Percentiles rank a stretch among this genome's conserved stretches.
Evolutionary conservation across 2,797 vertebrate species (phyloP).

Genomic region (Lemur catta): DNA sequence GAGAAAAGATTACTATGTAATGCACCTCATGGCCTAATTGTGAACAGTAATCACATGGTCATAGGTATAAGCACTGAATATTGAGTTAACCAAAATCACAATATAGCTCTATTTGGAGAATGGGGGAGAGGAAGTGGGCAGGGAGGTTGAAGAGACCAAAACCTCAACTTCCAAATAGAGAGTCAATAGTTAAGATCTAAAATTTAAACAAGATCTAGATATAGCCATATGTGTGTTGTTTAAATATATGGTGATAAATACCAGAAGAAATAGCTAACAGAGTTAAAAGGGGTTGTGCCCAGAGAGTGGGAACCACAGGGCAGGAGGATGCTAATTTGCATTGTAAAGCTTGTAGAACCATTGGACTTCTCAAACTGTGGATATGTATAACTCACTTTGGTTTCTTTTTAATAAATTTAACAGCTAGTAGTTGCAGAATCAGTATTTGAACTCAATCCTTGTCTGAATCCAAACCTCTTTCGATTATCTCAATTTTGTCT

Average conservation of each 20-base stretch:
- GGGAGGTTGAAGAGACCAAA: background rate
- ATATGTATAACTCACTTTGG: background rate
- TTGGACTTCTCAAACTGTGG: background rate
- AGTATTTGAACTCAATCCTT: background rate
- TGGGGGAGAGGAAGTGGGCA: too few species aligned
- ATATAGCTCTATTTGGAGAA: background rate
- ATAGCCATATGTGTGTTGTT: background rate
- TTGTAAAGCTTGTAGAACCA: background rate
- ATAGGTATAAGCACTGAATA: background rate
- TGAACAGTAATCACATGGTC: background rate
- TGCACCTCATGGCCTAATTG: background rate
- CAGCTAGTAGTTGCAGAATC: background rate
- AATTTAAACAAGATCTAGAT: background rate
- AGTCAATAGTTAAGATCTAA: background rate
- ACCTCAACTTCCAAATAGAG: background rate
- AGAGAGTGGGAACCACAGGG: background rate
- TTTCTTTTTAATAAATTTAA: background rate
- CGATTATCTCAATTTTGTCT: background rate
- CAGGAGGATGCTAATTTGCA: background rate
- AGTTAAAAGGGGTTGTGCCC: background rate
- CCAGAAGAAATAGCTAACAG: background rate
- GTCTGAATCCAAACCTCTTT: background rate
- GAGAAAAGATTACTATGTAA: background rate
- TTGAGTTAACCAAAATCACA: background rate
- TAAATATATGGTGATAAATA: background rate